A percentile compares a stretch with the other conserved stretches of the same genome.
Conservation (phyloP, 2,888 invertebrate species). For the Lithodes maja region DNA sequence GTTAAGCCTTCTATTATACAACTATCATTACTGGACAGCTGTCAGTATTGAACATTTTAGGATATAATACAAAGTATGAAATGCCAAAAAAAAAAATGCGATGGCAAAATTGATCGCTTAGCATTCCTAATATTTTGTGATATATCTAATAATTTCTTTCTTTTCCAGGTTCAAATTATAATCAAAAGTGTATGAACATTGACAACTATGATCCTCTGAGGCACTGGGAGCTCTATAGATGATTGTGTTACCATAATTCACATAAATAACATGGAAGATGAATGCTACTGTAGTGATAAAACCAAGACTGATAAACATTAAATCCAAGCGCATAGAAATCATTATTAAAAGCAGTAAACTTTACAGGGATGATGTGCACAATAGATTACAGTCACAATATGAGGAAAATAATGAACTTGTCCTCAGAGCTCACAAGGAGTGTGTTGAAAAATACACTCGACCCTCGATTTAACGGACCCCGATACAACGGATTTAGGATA, state of each 20-base stretch:
- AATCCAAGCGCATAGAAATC: background rate
- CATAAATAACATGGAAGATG: background rate
- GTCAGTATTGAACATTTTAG: slow-evolving; percentile 27
- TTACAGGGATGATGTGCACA: slow-evolving; percentile 8
- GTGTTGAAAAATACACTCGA: slow-evolving; percentile 6
- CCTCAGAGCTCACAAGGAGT: slow-evolving; percentile 24
- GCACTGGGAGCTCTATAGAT: too few relatives aligned
- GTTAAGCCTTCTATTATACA: slow-evolving; percentile 32
- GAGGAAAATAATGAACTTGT: slow-evolving; percentile 7
- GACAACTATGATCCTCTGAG: too few relatives aligned
- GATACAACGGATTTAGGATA: too few relatives aligned
- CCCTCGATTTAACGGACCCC: too few relatives aligned
- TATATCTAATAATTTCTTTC: too few relatives aligned
- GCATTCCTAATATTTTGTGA: too few relatives aligned
- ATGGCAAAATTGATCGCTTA: too few relatives aligned
- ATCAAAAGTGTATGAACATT: too few relatives aligned
- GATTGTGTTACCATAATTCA: background rate
- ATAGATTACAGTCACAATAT: slow-evolving; percentile 2
- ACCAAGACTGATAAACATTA: slow-evolving; percentile 20
- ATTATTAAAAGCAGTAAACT: slow-evolving; percentile 9
- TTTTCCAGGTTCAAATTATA: too few relatives aligned
- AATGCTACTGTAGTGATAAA: slow-evolving; percentile 8
- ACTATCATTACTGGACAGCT: slow-evolving; percentile 29
- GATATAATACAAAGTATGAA: slow-evolving; percentile 17
- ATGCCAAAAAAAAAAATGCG: background rate